Percentiles rank a stretch among this genome's conserved stretches.
These are phyloP conservation scores for Cephalopterus ornatus DNA, from an alignment of 2,113 vertebrate genomes.

Conservation along the genomic window DNA sequence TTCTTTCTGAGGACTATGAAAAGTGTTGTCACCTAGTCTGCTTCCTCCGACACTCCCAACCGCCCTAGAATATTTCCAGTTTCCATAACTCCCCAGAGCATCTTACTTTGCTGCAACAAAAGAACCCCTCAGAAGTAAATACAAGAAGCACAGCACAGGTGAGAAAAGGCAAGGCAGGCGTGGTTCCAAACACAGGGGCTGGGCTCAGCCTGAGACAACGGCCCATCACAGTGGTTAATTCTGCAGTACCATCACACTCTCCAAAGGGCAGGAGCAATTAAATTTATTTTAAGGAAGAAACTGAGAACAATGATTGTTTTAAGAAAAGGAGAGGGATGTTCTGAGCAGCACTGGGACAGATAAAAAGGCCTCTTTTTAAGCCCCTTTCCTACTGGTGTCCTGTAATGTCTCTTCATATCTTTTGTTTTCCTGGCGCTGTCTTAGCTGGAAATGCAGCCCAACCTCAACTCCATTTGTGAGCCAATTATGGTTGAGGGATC, in stretches of 20 bases:
- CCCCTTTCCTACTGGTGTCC: not conserved
- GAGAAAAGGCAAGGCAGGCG: fast-evolving
- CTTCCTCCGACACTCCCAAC: not conserved
- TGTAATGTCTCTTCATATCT: not conserved
- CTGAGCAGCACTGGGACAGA: not conserved
- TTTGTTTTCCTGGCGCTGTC: not conserved
- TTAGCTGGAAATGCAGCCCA: not conserved
- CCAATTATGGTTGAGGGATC: not conserved
- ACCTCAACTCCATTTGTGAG: not conserved
- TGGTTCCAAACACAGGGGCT: not conserved
- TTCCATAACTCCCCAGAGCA: not conserved
- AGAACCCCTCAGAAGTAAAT: not conserved
- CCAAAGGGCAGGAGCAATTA: not conserved
- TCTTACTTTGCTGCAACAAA: not conserved
- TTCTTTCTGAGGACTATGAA: not conserved
- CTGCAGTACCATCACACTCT: not conserved
- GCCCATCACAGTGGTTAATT: not conserved
- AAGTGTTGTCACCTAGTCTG: not conserved
- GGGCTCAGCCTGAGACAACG: not conserved
- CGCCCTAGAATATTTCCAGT: not conserved
- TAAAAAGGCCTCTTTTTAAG: not conserved
- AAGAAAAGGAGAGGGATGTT: not conserved
- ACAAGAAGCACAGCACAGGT: not conserved
- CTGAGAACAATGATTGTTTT: not conserved
- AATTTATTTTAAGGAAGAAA: not conserved